A percentile compares a stretch with the other conserved stretches of the same genome.
Evolutionary conservation across 2,113 vertebrate genomes (phyloP).

Genomic region (Lagopus muta): DNA sequence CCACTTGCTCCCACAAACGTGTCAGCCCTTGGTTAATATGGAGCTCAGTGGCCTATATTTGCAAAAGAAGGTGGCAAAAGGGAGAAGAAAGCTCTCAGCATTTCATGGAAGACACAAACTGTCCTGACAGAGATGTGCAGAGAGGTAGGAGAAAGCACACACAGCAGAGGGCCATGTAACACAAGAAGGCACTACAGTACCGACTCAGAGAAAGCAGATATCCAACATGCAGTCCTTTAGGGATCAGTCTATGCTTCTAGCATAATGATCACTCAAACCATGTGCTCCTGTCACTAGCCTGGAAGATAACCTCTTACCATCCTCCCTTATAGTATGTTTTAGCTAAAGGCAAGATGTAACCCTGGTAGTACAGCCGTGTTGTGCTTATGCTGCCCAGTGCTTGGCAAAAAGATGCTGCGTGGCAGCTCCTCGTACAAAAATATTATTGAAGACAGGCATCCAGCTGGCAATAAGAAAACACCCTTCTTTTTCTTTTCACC

Average conservation of each 20-base stretch:
- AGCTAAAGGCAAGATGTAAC: neutral
- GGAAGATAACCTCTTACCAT: neutral
- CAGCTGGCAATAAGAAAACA: neutral
- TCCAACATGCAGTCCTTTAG: neutral
- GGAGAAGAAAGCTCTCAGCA: neutral
- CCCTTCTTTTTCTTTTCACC: neutral
- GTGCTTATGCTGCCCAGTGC: neutral
- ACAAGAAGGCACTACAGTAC: neutral
- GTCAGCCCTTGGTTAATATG: neutral
- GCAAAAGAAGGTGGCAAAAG: neutral
- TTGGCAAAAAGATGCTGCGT: neutral
- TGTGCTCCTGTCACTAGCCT: neutral
- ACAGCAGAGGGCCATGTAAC: neutral
- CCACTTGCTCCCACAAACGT: neutral
- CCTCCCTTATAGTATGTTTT: neutral
- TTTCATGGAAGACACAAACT: neutral
- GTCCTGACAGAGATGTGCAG: neutral
- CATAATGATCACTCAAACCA: neutral
- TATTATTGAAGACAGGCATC: neutral
- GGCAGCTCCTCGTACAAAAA: neutral
- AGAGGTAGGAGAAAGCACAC: accelerated
- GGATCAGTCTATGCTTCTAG: neutral
- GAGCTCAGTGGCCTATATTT: neutral
- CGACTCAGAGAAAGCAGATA: neutral
- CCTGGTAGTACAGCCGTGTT: neutral